Evolutionary conservation across 2,888 invertebrate species (phyloP), one percentile per base, ranked within the genome.

Genomic region (Alsophila aescularia): DNA sequence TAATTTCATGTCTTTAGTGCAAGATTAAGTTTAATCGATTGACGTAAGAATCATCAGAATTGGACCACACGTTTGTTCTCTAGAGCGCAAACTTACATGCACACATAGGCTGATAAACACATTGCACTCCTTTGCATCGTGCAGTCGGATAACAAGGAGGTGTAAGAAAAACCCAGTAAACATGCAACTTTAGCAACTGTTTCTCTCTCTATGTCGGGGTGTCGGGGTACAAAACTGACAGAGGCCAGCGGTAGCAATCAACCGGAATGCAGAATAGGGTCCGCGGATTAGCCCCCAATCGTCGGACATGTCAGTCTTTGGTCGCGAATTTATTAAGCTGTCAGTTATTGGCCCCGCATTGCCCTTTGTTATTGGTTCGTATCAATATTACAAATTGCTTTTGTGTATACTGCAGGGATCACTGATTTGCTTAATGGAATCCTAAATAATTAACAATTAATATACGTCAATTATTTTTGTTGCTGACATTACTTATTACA

Each of bases 271-370:
- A 53, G 69, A 66, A 66, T 62, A 58, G 58, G 60, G 47, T 15
- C n/a, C 32, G 55, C 47, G 67, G 69, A 64, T 69, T 62, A 67
- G 47, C 54, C 51, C 31, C 55, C 58, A 58, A 61, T 56, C 52
- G 57, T 13, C 29, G 49, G 39, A 47, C 59, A 58, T 62, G 62
- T 63, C 58, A 50, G 48, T 55, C 55, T 68, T 66, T 51, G 49
- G 58, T 40, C 40, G 52, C 58, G 57, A 63, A 58, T 64, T 64
- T 57, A 64, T 69, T 61, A 58, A 57, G 45, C 62, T 53, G 62
- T 59, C 62, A 62, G 62, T 55, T 63, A 64, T 64, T 62, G 44
- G 55, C 48, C 31, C 36, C 34, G 48, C 49, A 18, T n/a, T 34
- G 27, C 16, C 52, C 39, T 16, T 42, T 43, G 43, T 51, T 43